Conservation (phyloP, 2,797 vertebrate species). For the Melanotaenia trifasciata region DNA sequence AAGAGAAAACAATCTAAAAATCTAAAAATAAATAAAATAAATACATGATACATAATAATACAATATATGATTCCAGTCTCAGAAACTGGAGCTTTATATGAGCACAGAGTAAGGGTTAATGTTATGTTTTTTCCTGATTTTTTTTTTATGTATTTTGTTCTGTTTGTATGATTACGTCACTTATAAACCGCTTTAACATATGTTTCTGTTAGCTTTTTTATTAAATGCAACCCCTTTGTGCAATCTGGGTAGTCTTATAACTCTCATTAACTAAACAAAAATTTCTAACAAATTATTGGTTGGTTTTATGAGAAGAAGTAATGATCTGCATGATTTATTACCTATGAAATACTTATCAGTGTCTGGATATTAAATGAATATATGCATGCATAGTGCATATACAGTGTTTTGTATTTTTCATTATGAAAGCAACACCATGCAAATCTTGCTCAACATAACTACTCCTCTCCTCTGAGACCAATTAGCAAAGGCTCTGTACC, state of each 20-base stretch:
- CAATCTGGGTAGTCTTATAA: background rate
- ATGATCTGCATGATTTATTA: too few relatives aligned
- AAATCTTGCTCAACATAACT: slow-evolving; percentile 12
- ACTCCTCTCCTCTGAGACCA: slow-evolving; percentile 24
- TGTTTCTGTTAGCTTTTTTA: background rate
- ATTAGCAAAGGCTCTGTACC: slow-evolving; percentile 37
- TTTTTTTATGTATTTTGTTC: slow-evolving; percentile 5
- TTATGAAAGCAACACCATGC: slow-evolving; percentile 16
- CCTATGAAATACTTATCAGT: background rate
- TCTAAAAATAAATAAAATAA: background rate
- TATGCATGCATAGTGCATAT: background rate
- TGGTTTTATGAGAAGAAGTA: too few relatives aligned
- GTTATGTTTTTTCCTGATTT: slow-evolving; percentile 22
- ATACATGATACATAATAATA: background rate
- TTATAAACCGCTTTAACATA: slow-evolving; percentile 6
- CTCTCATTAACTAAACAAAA: background rate
- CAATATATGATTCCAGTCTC: slow-evolving; percentile 2
- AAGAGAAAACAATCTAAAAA: background rate
- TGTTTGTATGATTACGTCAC: slow-evolving; percentile 12
- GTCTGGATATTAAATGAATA: background rate
- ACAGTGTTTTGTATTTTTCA: slow-evolving; percentile 4
- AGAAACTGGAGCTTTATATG: slow-evolving; percentile 2
- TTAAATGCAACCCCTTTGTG: background rate
- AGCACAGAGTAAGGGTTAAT: slow-evolving; percentile 29
- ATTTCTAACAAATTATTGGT: background rate